Base-by-base conservation (phyloP, 2,888 invertebrate genomes). In the Himalopsyche japonica region DNA sequence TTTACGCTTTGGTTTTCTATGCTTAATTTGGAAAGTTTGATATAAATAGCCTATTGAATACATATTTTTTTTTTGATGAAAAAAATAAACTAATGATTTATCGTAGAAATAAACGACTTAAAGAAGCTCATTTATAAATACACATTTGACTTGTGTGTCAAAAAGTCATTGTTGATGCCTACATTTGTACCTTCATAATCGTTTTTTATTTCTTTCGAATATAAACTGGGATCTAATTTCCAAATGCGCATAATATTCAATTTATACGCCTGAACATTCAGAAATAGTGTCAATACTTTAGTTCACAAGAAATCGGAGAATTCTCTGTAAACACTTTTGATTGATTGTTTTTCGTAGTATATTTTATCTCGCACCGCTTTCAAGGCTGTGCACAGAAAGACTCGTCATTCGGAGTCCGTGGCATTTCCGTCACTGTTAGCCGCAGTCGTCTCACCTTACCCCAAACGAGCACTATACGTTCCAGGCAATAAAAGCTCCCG, bases 401-500 rank as follows among this genome's bases (percentile, higher is more conserved):
- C 70, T 70, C 15, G 70, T 70, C 70, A 70, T 70, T 70, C 12
- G 64, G 24, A 24, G 70, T 70, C 70, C 30, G 15, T 70, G 10
- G 20, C 27, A 27, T 70, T 27, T 7, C 70, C 70, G 27, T 27
- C 70, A 70, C 70, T 57, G 57, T 24, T 57, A n/a, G 57, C 57
- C 57, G 20, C 57, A 57, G 57, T 57, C 24, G 57, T 57, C 57
- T 57, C 57, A 57, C 57, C 57, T 57, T 57, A 24, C 57, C n/a
- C 48, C 24, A 57, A 20, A 70, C 70, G 84, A 80, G 48, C 77
- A 49, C 80, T 70, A 81, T 79, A 81, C 83, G 82, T 84, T 81
- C 70, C 84, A 76, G 90, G 89, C 91, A 90, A 92, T 92, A 92
- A 92, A 92, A 92, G 92, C 92, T 91, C 91, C 91, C 91, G 92